A percentile compares a stretch with the other conserved stretches of the same genome.
Conservation (phyloP, 1,140 invertebrate species). For the Anthonomus grandis region DNA sequence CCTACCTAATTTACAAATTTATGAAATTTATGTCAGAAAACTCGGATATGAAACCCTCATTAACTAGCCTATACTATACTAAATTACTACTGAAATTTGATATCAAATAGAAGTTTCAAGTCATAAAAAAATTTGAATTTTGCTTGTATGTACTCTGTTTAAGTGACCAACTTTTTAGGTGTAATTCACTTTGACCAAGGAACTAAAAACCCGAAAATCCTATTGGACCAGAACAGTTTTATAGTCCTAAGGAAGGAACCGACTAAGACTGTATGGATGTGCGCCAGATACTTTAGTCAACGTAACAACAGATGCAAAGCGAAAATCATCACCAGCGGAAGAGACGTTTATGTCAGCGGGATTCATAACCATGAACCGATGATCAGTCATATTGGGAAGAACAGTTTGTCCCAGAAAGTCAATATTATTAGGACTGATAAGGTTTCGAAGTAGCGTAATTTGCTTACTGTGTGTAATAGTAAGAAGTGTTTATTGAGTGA, state of each 20-base stretch:
- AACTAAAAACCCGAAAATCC: conserved; percentile 38
- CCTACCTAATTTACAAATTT: too few relatives aligned
- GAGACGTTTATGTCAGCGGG: conserved; percentile 33
- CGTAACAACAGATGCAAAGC: conserved; percentile 35
- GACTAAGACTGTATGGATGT: conserved; percentile 38
- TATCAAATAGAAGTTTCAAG: too few relatives aligned
- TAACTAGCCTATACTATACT: too few relatives aligned
- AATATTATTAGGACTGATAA: conserved; percentile 29
- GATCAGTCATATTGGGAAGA: conserved; percentile 23
- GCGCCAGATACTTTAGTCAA: conserved; percentile 31
- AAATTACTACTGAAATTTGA: too few relatives aligned
- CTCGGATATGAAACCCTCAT: too few relatives aligned
- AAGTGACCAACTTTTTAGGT: conserved; percentile 31
- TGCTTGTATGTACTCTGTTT: too few relatives aligned
- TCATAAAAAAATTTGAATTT: too few relatives aligned
- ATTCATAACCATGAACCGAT: conserved; percentile 33
- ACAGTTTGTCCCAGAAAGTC: conserved; percentile 31
- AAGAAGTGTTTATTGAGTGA: too few relatives aligned
- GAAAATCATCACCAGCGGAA: conserved; percentile 33
- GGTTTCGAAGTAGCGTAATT: conserved; percentile 7
- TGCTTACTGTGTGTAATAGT: conserved; percentile 2
- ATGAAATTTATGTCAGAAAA: too few relatives aligned
- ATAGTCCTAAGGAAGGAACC: conserved; percentile 30
- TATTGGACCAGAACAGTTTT: conserved; percentile 32
- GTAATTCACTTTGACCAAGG: conserved; percentile 36